Base-by-base conservation (phyloP, 2,113 vertebrate species). In the Hippocampus barbouri region DNA sequence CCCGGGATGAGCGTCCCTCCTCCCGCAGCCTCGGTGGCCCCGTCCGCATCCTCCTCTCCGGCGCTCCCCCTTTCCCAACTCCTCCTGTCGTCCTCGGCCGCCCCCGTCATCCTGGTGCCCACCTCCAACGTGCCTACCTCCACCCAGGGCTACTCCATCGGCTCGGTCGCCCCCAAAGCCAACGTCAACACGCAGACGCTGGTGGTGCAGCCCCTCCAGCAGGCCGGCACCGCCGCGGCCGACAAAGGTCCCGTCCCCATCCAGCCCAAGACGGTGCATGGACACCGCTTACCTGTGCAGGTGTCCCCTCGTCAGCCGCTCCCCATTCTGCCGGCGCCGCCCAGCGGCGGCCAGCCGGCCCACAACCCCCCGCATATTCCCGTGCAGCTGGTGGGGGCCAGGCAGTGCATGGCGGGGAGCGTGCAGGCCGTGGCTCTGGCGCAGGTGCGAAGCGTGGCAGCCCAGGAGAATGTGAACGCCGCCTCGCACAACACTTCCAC, bases 151-250 rank as follows among this genome's bases (percentile, higher is more conserved):
- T 94, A 93, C 66, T 87, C 95, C 16, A 93, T 97, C 49, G 95
- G 94, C 54, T 91, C 97, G 6, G 94, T 96, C 21, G 91, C 95
- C 16, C 90, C 87, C 54, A 93, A 93, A 82, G 89, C 66, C 25
- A 95, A 79, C 81, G 88, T 2, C 63, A 92, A 92, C 51, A 91
- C 96, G 15, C 97, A 99, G 86, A 98, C 97, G 34, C 91, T 99
- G 63, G 96, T 99, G 60, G 97, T 99, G 25, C 97, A 99, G 66
- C 97, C 96, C 0, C 92, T 99, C 76, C 90, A 97, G 77, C 94
- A 96, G 70, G 91, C 82, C 72, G 86, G 68, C 71, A 54, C 86
- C n/a, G 79, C 70, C 56, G 63, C 12, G 4, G 12, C 83, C 3
- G 91, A 93, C 25, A 93, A 93, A 71, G 93, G 95, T 0, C 94